Evolutionary conservation across 2,888 invertebrate species (phyloP).

Genomic region (Oegoconia quadripuncta): DNA sequence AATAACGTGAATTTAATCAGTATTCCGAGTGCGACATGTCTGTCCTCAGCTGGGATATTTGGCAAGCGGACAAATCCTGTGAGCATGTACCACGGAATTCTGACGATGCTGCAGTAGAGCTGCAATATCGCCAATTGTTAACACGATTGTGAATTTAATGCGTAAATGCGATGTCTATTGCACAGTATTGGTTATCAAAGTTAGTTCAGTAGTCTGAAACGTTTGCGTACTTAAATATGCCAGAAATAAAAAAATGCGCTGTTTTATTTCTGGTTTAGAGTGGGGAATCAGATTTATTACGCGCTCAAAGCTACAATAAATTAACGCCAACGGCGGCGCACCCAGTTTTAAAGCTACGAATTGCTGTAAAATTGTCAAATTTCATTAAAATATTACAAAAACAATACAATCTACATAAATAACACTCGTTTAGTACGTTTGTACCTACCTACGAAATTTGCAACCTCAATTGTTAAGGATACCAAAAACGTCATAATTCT

Average conservation of each 20-base stretch:
- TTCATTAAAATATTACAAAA: constrained; percentile 44
- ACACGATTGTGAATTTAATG: constrained; percentile 42
- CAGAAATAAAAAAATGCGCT: constrained; percentile 36
- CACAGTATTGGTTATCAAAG: constrained; percentile 30
- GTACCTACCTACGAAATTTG: constrained; percentile 36
- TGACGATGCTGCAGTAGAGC: constrained; percentile 34
- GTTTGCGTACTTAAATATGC: no score
- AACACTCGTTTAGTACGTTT: constrained; percentile 41
- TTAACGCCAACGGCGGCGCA: constrained; percentile 39
- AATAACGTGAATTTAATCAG: constrained; percentile 69
- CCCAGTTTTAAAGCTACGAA: constrained; percentile 36
- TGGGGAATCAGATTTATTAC: constrained; percentile 42
- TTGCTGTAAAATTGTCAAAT: constrained; percentile 39
- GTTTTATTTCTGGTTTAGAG: constrained; percentile 43
- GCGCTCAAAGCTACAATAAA: constrained; percentile 38
- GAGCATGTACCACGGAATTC: constrained; percentile 33
- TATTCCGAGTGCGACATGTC: constrained; percentile 60
- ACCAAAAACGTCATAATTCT: constrained; percentile 50
- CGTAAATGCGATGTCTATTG: constrained; percentile 51
- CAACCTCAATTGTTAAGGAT: constrained; percentile 45
- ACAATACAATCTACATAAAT: constrained; percentile 40
- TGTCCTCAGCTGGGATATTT: constrained; percentile 71
- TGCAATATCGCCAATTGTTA: constrained; percentile 43
- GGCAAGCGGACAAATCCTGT: constrained; percentile 61
- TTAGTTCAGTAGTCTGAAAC: constrained; percentile 28